These are phyloP conservation scores for Semaprochilodus insignis DNA, from an alignment of 2,797 vertebrate genomes.

Conservation along the genomic window DNA sequence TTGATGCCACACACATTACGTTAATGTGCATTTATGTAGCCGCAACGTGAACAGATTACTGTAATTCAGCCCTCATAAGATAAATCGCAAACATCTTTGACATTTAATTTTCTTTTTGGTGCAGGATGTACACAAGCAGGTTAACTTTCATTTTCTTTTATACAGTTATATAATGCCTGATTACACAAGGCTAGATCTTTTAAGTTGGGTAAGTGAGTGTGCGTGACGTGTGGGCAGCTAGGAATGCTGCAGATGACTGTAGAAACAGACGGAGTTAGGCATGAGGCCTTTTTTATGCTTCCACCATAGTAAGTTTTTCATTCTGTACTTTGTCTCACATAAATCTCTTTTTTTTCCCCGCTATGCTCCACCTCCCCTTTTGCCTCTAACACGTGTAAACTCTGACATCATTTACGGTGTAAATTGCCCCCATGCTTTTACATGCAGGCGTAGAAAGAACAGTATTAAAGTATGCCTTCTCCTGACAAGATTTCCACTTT, in stretches of 20 bases:
- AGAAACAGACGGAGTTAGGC: constrained; percentile 6
- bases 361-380: constrained; percentile 70
- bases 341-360: constrained; percentile 28
- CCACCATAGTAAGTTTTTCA: neutral
- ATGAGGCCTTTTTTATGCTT: neutral
- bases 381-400: constrained; percentile 80
- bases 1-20: constrained; percentile 67
- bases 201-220: constrained; percentile 28
- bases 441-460: constrained; percentile 79
- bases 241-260: constrained; percentile 30
- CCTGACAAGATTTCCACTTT: constrained; percentile 80
- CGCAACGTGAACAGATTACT: constrained; percentile 66
- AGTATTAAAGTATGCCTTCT: constrained; percentile 77
- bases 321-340: constrained; percentile 40
- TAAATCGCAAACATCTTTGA: constrained; percentile 66
- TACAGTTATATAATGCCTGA: constrained; percentile 45
- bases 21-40: constrained; percentile 68
- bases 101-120: constrained; percentile 72
- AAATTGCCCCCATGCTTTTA: constrained; percentile 78
- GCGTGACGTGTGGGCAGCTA: neutral
- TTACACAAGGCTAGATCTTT: constrained; percentile 45
- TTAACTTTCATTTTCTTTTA: constrained; percentile 14
- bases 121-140: constrained; percentile 38
- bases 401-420: constrained; percentile 82
- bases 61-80: constrained; percentile 37